A percentile compares a stretch with the other conserved stretches of the same genome.
phyloP scores from a whole-genome alignment of 2,113 vertebrate genomes.

The Chlorocebus sabaeus region DNA sequence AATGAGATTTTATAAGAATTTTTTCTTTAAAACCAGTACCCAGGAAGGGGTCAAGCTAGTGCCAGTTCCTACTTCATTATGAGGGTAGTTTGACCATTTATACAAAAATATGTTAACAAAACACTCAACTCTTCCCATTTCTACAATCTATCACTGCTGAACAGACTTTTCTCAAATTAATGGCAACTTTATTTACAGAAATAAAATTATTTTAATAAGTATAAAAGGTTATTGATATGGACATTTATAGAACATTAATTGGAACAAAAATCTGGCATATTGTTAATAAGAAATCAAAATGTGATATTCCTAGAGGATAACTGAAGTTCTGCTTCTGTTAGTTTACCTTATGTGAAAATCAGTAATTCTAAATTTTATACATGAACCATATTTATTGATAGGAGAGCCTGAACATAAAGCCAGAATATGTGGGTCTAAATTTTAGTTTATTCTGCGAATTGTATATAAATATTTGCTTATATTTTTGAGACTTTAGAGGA shows the following conservation, averaged over 20 bases:
- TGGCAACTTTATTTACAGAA: neutral
- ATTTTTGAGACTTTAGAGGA: neutral
- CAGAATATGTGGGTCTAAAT: neutral
- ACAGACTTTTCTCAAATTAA: neutral
- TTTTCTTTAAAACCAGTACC: neutral
- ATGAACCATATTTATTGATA: neutral
- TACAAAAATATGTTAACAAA: neutral
- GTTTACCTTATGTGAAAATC: neutral
- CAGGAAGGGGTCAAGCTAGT: neutral
- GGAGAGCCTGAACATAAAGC: neutral
- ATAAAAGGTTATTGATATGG: neutral
- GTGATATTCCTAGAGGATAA: neutral
- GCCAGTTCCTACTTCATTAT: neutral
- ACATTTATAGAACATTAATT: neutral
- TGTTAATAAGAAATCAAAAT: neutral
- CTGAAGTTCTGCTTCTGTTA: neutral
- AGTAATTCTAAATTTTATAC: neutral
- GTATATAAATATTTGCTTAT: neutral
- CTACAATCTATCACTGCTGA: neutral
- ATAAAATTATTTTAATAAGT: neutral
- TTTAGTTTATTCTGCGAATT: neutral
- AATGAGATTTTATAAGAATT: neutral
- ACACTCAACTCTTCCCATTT: neutral
- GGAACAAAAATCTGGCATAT: neutral
- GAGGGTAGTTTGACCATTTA: neutral